Evolutionary conservation across 2,888 invertebrate genomes (phyloP).

Genomic region (Caenorhabditis angaria): DNA sequence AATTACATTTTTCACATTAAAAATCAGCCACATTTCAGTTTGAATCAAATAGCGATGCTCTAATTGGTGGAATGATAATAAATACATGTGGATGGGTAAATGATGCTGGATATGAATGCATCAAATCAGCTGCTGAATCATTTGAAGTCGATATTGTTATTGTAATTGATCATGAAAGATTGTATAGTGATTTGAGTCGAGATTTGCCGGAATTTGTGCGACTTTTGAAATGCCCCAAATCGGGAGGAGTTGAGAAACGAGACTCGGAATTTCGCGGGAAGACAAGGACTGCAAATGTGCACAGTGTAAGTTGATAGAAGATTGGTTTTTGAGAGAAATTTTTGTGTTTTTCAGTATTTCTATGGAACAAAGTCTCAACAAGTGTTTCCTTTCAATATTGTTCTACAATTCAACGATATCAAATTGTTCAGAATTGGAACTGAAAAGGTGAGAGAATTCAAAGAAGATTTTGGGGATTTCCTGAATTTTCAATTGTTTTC

Average conservation of each 20-base stretch:
- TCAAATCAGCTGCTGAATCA: slow-evolving; percentile 87
- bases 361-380: slow-evolving; percentile 89
- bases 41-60: slow-evolving; percentile 55
- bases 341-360: slow-evolving; percentile 83
- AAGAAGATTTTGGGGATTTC: background rate
- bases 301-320: slow-evolving; percentile 70
- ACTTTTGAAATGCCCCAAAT: slow-evolving; percentile 80
- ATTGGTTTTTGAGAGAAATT: background rate
- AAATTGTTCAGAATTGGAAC: slow-evolving; percentile 76
- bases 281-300: slow-evolving; percentile 54
- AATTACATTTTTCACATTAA: slow-evolving; percentile 71
- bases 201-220: slow-evolving; percentile 93
- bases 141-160: slow-evolving; percentile 95
- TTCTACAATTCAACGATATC: slow-evolving; percentile 88
- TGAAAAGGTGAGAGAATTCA: slow-evolving; percentile 79
- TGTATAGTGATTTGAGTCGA: slow-evolving; percentile 90
- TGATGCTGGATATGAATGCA: slow-evolving; percentile 79
- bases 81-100: slow-evolving; percentile 99
- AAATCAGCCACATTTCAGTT: slow-evolving; percentile 72
- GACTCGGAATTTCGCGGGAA: slow-evolving; percentile 39
- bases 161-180: slow-evolving; percentile 92
- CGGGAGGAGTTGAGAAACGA: slow-evolving; percentile 83
- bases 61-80: slow-evolving; percentile 83
- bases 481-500: no score
- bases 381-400: slow-evolving; percentile 76